A percentile compares a stretch with the other conserved stretches of the same genome.
phyloP scores from a whole-genome alignment of 2,113 vertebrate species.

The Diphyllodes magnificus region DNA sequence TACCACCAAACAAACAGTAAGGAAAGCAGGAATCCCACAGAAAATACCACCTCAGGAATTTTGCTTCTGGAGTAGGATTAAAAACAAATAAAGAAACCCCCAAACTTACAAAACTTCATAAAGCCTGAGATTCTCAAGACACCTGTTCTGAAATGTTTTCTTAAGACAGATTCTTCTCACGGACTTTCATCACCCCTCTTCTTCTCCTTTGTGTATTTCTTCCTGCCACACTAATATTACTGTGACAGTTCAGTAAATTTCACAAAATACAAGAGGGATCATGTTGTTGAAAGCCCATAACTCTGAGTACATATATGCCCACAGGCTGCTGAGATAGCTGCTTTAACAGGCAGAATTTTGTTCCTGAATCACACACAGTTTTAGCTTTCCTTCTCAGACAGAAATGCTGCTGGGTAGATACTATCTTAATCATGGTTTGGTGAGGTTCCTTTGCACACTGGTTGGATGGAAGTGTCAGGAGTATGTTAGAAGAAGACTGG shows the following conservation, averaged over 20 bases:
- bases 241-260: conserved; percentile 32
- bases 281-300: conserved; percentile 23
- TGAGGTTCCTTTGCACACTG: not conserved
- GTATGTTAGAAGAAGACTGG: not conserved
- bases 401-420: not conserved
- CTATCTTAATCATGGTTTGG: not conserved
- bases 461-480: not conserved
- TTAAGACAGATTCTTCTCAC: not conserved
- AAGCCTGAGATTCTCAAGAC: not conserved
- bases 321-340: conserved; percentile 25
- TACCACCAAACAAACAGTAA: not conserved
- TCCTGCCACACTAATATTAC: not conserved
- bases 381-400: not conserved
- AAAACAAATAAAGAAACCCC: conserved; percentile 10
- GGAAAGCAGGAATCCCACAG: not conserved
- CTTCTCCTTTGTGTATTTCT: not conserved
- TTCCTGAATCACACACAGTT: not conserved
- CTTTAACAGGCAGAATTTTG: not conserved
- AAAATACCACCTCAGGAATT: conserved; percentile 7
- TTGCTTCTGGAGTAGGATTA: not conserved
- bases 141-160: not conserved
- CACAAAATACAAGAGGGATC: conserved; percentile 42
- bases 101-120: not conserved
- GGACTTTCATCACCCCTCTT: not conserved
- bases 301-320: conserved; percentile 18